Conservation (phyloP, 2,888 invertebrate species). For the Odontocerum albicorne region DNA sequence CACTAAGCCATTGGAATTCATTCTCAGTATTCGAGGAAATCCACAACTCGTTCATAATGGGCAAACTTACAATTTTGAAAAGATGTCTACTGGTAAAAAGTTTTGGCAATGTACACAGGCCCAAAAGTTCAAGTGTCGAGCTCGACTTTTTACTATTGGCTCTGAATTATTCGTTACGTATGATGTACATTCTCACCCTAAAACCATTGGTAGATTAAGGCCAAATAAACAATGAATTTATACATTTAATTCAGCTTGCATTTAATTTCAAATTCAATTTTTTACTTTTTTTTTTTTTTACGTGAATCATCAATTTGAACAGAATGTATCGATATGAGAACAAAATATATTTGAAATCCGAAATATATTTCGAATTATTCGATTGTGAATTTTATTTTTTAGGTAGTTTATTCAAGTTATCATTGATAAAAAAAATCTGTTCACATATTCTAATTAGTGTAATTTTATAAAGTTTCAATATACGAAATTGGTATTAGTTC, state of each 20-base stretch:
- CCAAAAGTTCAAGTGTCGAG: slow-evolving; percentile 30
- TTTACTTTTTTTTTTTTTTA: not conserved
- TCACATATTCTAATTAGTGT: too few species aligned
- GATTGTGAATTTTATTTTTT: not conserved
- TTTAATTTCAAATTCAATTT: not conserved
- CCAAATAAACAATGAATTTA: not conserved
- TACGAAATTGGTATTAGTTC: too few species aligned
- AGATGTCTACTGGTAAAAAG: slow-evolving; percentile 24
- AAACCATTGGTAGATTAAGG: slow-evolving; percentile 22
- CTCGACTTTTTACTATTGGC: slow-evolving; percentile 32
- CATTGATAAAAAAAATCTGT: not conserved
- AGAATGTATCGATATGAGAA: not conserved
- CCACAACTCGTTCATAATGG: slow-evolving; percentile 49
- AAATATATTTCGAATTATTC: not conserved
- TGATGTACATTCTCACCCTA: slow-evolving; percentile 32
- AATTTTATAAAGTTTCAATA: too few species aligned
- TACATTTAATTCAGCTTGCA: not conserved
- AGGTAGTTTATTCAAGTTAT: not conserved
- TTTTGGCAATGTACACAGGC: slow-evolving; percentile 34
- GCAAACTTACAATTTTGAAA: slow-evolving; percentile 45
- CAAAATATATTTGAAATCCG: not conserved
- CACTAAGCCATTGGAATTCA: slow-evolving; percentile 42
- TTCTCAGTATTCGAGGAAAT: slow-evolving; percentile 51
- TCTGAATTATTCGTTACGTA: slow-evolving; percentile 25
- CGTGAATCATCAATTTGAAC: not conserved